Percentiles rank a stretch among this genome's conserved stretches.
These are phyloP conservation scores for Brachionus paranguensis DNA, from an alignment of 1,140 invertebrate species.

Conservation along the genomic window DNA sequence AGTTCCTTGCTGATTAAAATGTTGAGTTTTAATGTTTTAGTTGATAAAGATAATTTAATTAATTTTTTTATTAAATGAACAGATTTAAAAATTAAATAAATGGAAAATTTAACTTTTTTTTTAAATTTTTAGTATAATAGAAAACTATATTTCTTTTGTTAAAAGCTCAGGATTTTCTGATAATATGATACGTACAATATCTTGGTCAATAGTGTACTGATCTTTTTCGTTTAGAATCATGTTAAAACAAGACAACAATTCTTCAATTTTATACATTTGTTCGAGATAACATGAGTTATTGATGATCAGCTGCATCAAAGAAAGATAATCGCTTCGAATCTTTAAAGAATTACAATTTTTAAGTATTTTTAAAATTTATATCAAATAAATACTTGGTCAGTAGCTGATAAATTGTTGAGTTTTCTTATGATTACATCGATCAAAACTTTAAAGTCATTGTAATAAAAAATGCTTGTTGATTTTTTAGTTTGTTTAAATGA, in stretches of 20 bases:
- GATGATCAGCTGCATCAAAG: slow-evolving; percentile 46
- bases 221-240: slow-evolving; percentile 46
- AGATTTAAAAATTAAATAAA: too few relatives aligned
- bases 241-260: slow-evolving; percentile 46
- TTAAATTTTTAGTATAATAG: too few relatives aligned
- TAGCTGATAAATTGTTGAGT: slow-evolving; percentile 16
- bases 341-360: slow-evolving; percentile 16
- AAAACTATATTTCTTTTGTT: background rate
- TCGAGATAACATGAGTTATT: slow-evolving; percentile 49
- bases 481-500: background rate
- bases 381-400: background rate
- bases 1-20: too few relatives aligned
- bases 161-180: slow-evolving; percentile 8
- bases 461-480: slow-evolving; percentile 1
- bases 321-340: slow-evolving; percentile 46
- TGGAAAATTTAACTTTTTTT: too few relatives aligned
- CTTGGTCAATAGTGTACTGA: slow-evolving; percentile 41
- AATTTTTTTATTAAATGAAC: too few relatives aligned
- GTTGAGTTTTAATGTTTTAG: too few relatives aligned
- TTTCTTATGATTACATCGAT: slow-evolving; percentile 20
- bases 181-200: slow-evolving; percentile 27
- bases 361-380: too few relatives aligned
- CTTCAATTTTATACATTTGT: slow-evolving; percentile 45
- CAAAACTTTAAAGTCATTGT: slow-evolving; percentile 14
- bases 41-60: too few relatives aligned